Conservation (phyloP, 2,113 vertebrate species). For the Seriola rivoliana region DNA sequence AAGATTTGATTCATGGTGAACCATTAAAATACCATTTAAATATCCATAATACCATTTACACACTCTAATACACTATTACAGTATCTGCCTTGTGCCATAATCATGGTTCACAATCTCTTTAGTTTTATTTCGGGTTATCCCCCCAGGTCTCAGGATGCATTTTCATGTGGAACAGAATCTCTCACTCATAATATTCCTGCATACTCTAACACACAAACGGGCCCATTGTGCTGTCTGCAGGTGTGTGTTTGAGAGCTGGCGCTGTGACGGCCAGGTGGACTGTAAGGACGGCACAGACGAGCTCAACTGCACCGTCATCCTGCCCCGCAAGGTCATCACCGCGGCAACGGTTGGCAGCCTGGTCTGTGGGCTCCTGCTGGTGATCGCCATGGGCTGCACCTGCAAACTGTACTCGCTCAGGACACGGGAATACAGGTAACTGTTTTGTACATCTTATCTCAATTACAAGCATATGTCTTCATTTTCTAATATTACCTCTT, state of each 20-base stretch:
- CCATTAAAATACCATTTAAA: too few relatives aligned
- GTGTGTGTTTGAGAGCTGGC: constrained; percentile 94
- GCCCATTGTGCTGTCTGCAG: constrained; percentile 69
- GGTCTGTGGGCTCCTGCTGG: constrained; percentile 91
- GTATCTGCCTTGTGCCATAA: neutral
- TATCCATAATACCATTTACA: too few relatives aligned
- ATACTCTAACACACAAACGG: neutral
- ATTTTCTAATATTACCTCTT: neutral
- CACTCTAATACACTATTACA: neutral
- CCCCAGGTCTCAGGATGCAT: neutral
- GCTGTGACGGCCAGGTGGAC: constrained; percentile 92
- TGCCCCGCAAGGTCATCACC: constrained; percentile 93
- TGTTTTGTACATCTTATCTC: neutral
- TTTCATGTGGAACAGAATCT: neutral
- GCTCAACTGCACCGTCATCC: constrained; percentile 87
- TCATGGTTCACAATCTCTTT: neutral
- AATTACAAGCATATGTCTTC: neutral
- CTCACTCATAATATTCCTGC: neutral
- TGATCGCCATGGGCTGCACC: constrained; percentile 93
- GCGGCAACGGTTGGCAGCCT: constrained; percentile 92
- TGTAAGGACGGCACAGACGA: constrained; percentile 92
- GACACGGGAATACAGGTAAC: constrained; percentile 88
- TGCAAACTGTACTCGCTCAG: constrained; percentile 92
- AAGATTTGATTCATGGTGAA: too few relatives aligned
- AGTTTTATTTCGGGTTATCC: neutral